Percentiles rank a stretch among this genome's conserved stretches.
These are phyloP conservation scores for Dryobota labecula DNA, from an alignment of 2,888 invertebrate species.

Conservation along the genomic window DNA sequence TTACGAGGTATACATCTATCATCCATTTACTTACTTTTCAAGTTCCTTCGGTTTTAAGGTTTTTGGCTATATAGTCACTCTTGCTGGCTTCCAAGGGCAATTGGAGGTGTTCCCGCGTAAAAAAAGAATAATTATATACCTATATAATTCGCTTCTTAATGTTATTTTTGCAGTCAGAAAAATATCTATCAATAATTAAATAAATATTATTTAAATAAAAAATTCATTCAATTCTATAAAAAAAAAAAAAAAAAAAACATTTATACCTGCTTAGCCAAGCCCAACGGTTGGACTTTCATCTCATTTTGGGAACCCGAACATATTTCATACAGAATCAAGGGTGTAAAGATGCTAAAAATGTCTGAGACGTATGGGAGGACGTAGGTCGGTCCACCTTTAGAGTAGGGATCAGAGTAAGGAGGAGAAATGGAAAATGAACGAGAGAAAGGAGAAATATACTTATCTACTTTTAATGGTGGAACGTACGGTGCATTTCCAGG, in stretches of 20 bases:
- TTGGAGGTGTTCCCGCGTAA: background rate
- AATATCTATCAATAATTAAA: background rate
- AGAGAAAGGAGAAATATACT: slow-evolving; percentile 2
- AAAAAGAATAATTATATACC: too few species aligned
- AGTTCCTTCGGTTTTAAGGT: background rate
- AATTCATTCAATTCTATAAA: background rate
- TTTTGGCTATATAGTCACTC: background rate
- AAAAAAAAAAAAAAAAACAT: too few species aligned
- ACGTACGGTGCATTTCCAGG: background rate
- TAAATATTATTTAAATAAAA: background rate
- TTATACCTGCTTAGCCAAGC: background rate
- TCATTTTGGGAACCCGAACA: background rate
- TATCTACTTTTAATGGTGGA: background rate
- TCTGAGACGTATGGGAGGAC: slow-evolving; percentile 1
- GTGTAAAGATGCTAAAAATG: background rate
- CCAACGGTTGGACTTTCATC: background rate
- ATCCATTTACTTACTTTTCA: background rate
- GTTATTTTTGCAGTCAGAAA: too few species aligned
- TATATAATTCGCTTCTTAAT: too few species aligned
- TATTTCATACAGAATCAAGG: background rate
- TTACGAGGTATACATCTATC: background rate
- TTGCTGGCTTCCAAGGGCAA: background rate
- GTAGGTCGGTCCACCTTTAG: background rate
- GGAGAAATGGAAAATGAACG: background rate
- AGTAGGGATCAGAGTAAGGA: background rate